Percentiles rank a stretch among this genome's conserved stretches.
phyloP scores from a whole-genome alignment of 2,797 vertebrate genomes.

The Acipenser ruthenus region DNA sequence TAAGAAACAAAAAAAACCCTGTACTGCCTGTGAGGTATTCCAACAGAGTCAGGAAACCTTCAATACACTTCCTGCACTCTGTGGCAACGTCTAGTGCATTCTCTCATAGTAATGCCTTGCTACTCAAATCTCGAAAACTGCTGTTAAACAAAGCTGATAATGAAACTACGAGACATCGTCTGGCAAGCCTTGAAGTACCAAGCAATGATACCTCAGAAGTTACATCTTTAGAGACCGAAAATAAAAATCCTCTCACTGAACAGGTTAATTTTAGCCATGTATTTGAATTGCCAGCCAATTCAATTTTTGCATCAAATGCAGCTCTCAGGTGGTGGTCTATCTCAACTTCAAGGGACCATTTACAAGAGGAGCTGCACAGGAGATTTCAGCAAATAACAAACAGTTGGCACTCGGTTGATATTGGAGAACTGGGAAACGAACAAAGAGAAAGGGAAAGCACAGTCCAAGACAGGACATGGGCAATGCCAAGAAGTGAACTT shows the following conservation, averaged over 20 bases:
- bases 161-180: slow-evolving; percentile 47
- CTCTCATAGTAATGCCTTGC: slow-evolving; percentile 70
- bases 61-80: slow-evolving; percentile 77
- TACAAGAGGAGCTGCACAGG: slow-evolving; percentile 76
- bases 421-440: slow-evolving; percentile 49
- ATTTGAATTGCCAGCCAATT: slow-evolving; percentile 66
- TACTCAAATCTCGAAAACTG: slow-evolving; percentile 73
- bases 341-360: slow-evolving; percentile 66
- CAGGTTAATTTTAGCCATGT: slow-evolving; percentile 43
- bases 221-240: slow-evolving; percentile 35
- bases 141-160: slow-evolving; percentile 69
- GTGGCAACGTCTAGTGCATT: slow-evolving; percentile 71
- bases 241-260: slow-evolving; percentile 35
- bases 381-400: slow-evolving; percentile 79
- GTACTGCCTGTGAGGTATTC: slow-evolving; percentile 65
- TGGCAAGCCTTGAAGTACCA: slow-evolving; percentile 48
- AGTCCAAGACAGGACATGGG: slow-evolving; percentile 32
- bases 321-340: slow-evolving; percentile 83
- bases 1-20: slow-evolving; percentile 28
- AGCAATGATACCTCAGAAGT: slow-evolving; percentile 37
- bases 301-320: slow-evolving; percentile 69
- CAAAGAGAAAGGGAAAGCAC: slow-evolving; percentile 35
- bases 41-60: slow-evolving; percentile 73
- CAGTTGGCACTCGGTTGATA: slow-evolving; percentile 76
- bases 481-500: slow-evolving; percentile 44